Evolutionary conservation across 2,888 invertebrate species (phyloP).

Genomic region (Dione juno): DNA sequence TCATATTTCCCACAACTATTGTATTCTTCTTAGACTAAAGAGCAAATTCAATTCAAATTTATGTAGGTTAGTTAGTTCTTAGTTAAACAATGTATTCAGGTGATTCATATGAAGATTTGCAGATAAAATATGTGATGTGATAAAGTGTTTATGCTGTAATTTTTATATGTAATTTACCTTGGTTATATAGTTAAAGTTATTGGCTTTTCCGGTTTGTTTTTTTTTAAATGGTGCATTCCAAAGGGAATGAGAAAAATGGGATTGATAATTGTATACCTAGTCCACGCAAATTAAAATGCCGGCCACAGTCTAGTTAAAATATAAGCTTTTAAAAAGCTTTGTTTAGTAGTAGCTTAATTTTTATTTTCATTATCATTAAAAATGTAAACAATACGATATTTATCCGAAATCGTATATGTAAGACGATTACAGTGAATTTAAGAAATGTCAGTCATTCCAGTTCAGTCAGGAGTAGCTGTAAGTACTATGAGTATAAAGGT

Average conservation of each 20-base stretch:
- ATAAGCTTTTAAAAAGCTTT: no score
- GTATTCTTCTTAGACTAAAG: slow-evolving; percentile 1
- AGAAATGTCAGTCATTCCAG: no score
- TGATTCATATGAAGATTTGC: slow-evolving; percentile 16
- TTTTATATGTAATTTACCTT: not conserved
- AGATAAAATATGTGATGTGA: slow-evolving; percentile 1
- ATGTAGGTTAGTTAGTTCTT: slow-evolving; percentile 4
- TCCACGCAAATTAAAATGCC: no score
- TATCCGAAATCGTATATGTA: no score
- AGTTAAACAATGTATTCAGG: slow-evolving; percentile 6
- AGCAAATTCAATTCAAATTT: slow-evolving; percentile 6
- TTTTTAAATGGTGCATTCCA: not conserved
- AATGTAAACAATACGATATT: no score
- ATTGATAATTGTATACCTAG: no score
- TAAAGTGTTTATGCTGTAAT: not conserved
- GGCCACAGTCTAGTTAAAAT: no score
- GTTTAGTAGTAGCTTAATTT: no score
- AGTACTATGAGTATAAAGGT: not conserved
- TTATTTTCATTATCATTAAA: no score
- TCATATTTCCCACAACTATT: slow-evolving; percentile 4
- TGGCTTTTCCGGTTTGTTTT: not conserved
- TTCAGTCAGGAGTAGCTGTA: not conserved
- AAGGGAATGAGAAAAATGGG: no score
- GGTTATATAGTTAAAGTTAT: not conserved
- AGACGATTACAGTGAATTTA: no score